phyloP scores from a whole-genome alignment of 2,888 invertebrate species.

The Nyleta sp. region DNA sequence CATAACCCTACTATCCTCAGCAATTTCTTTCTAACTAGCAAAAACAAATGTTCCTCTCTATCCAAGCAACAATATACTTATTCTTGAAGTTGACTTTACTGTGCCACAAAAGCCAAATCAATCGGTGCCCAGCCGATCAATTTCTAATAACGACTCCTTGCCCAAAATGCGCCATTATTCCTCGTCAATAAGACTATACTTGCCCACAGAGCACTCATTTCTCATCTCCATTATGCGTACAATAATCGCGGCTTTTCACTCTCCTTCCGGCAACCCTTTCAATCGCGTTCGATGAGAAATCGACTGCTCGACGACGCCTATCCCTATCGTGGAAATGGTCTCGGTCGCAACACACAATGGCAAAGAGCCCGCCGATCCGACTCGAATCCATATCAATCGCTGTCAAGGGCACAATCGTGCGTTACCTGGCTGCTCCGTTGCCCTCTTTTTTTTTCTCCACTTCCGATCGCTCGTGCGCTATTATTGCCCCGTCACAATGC shows the following conservation, averaged over 20 bases:
- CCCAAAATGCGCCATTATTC: conserved; percentile 51
- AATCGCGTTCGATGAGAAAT: conserved; percentile 66
- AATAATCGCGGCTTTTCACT: conserved; percentile 59
- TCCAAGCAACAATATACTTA: not conserved
- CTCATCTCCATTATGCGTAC: conserved; percentile 49
- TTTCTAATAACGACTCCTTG: conserved; percentile 48
- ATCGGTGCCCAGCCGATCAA: conserved; percentile 19
- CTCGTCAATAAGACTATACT: conserved; percentile 46
- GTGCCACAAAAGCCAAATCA: conserved; percentile 13
- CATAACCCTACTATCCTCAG: too few relatives aligned
- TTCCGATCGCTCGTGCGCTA: conserved; percentile 45
- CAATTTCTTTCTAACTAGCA: too few relatives aligned
- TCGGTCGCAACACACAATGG: conserved; percentile 40
- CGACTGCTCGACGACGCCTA: conserved; percentile 51
- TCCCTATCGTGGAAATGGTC: conserved; percentile 66
- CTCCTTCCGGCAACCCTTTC: conserved; percentile 56
- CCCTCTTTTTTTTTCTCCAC: conserved; percentile 46
- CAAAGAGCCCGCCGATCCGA: conserved; percentile 56
- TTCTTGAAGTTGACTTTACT: not conserved
- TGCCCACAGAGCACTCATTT: conserved; percentile 52
- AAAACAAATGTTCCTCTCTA: too few relatives aligned
- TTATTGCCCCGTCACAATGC: conserved; percentile 64
- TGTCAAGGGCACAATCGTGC: conserved; percentile 76
- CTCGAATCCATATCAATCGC: conserved; percentile 78
- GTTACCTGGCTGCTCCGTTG: conserved; percentile 71